Evolutionary conservation across 2,113 vertebrate species (phyloP).

Genomic region (Chlorodrepanis virens): DNA sequence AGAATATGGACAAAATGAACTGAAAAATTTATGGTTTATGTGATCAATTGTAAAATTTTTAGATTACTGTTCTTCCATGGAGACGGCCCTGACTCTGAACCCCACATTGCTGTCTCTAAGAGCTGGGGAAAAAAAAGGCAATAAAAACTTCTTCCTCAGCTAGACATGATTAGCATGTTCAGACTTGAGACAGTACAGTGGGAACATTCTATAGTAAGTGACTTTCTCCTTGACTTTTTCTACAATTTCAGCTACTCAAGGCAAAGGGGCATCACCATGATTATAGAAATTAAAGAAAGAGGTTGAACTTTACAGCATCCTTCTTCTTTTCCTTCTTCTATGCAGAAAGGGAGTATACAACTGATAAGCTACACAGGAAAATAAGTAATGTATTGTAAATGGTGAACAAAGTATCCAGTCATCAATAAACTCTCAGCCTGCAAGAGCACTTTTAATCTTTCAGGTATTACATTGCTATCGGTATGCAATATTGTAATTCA

Average conservation of each 20-base stretch:
- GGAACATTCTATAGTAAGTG: not conserved
- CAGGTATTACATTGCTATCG: slow-evolving; percentile 34
- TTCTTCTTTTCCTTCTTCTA: not conserved
- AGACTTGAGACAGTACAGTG: not conserved
- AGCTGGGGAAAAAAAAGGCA: not conserved
- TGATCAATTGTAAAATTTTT: not conserved
- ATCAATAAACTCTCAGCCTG: slow-evolving; percentile 29
- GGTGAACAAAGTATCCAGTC: slow-evolving; percentile 5
- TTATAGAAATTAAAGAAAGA: not conserved
- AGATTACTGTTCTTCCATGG: not conserved
- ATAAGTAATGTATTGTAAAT: not conserved
- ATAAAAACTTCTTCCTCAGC: not conserved
- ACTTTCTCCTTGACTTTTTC: not conserved
- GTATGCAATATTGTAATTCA: slow-evolving; percentile 52
- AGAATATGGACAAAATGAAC: not conserved
- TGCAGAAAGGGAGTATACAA: not conserved
- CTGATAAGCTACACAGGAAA: not conserved
- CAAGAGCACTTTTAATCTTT: slow-evolving; percentile 17
- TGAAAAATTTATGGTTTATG: not conserved
- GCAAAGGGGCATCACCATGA: not conserved
- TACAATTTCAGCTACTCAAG: not conserved
- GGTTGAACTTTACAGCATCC: not conserved
- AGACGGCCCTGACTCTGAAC: not conserved
- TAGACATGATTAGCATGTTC: not conserved
- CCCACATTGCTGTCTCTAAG: not conserved